These are phyloP conservation scores for Archilochus colubris DNA, from an alignment of 2,113 vertebrate species.

Conservation along the genomic window DNA sequence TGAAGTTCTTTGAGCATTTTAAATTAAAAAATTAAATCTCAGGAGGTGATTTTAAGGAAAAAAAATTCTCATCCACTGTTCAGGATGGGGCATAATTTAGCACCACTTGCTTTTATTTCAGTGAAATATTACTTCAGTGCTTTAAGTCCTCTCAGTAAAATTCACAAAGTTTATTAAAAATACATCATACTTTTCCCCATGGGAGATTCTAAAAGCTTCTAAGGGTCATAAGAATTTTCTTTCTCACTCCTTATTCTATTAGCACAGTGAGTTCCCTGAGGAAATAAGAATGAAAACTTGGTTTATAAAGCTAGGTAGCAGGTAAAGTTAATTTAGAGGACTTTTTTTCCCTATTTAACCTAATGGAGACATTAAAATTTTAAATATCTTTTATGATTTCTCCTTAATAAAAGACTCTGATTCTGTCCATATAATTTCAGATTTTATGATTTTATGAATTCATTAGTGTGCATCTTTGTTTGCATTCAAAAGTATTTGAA, in stretches of 20 bases:
- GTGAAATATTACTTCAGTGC: neutral
- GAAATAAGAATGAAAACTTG: neutral
- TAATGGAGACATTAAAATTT: neutral
- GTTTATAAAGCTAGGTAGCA: neutral
- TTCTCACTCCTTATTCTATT: neutral
- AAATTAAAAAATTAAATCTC: neutral
- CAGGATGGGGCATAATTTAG: neutral
- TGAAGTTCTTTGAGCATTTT: neutral
- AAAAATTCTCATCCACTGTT: neutral
- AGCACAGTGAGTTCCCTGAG: neutral
- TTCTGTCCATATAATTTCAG: neutral
- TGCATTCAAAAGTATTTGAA: neutral
- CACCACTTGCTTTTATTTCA: neutral
- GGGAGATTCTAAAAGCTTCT: neutral
- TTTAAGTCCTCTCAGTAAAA: neutral
- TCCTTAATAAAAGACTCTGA: neutral
- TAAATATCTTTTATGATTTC: neutral
- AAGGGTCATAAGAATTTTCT: neutral
- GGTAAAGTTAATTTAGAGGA: neutral
- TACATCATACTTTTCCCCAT: neutral
- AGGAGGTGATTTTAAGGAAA: neutral
- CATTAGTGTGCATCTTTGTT: neutral
- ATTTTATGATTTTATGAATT: neutral
- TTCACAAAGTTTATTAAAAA: neutral
- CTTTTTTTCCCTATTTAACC: neutral